phyloP scores from a whole-genome alignment of 2,888 invertebrate species.

The Leptinotarsa rubiginosa region DNA sequence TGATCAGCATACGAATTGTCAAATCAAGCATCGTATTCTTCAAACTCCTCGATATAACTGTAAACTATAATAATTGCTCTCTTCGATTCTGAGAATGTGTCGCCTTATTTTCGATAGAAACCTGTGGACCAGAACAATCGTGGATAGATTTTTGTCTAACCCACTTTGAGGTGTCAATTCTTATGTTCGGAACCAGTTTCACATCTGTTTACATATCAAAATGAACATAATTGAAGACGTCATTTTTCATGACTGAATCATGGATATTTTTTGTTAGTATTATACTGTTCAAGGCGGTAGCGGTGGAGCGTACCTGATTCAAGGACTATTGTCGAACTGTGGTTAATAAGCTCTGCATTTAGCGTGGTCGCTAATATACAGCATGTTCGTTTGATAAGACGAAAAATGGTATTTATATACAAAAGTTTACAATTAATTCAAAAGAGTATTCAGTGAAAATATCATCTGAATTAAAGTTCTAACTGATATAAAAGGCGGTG shows the following conservation, averaged over 20 bases:
- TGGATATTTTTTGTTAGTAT: constrained; percentile 17
- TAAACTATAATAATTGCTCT: not conserved
- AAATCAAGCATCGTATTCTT: not conserved
- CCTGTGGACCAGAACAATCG: not conserved
- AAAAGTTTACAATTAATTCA: no score
- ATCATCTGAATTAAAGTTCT: no score
- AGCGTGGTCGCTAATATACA: not conserved
- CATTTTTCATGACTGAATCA: constrained; percentile 9
- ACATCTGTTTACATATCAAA: constrained; percentile 8
- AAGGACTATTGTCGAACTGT: not conserved
- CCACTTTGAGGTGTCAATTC: constrained; percentile 10
- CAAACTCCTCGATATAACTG: no score
- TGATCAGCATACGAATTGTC: no score
- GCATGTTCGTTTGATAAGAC: no score
- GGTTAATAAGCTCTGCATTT: not conserved
- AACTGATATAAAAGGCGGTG: no score
- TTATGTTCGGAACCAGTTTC: constrained; percentile 5
- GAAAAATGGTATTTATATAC: no score
- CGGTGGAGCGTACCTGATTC: not conserved
- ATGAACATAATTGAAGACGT: constrained; percentile 11
- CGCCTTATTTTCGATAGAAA: not conserved
- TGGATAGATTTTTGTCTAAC: not conserved
- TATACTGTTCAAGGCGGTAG: not conserved
- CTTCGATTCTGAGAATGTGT: constrained; percentile 3
- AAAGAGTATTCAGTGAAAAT: no score